Conservation (phyloP, 2,888 invertebrate genomes). For the Eueremaeus valkanovi region DNA sequence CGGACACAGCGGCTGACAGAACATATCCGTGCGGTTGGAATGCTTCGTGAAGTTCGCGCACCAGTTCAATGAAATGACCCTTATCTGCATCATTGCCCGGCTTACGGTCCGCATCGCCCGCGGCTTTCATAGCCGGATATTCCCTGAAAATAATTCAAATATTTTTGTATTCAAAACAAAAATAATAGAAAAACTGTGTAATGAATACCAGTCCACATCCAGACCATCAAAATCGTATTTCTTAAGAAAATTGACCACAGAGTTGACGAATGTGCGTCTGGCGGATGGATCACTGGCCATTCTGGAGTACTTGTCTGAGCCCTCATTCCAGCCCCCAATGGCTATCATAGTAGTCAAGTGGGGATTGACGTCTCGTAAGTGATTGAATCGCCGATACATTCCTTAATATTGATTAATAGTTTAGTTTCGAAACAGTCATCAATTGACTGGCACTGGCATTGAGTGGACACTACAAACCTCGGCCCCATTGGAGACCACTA, state of each 20-base stretch:
- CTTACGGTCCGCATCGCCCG: constrained; percentile 30
- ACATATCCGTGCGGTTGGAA: constrained; percentile 36
- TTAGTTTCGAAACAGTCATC: neutral
- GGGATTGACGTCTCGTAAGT: constrained; percentile 46
- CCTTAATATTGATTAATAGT: neutral
- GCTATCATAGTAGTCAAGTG: constrained; percentile 66
- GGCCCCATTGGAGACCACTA: constrained; percentile 42
- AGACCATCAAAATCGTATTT: constrained; percentile 78
- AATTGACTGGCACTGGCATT: neutral
- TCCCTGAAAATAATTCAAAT: constrained; percentile 60
- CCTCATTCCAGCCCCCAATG: constrained; percentile 60
- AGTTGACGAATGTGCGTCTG: constrained; percentile 58
- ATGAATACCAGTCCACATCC: constrained; percentile 57
- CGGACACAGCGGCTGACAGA: constrained; percentile 36
- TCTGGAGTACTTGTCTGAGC: constrained; percentile 60
- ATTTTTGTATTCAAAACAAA: neutral
- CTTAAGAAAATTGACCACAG: constrained; percentile 60
- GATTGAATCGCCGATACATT: constrained; percentile 43
- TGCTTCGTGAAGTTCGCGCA: constrained; percentile 27
- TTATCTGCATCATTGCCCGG: constrained; percentile 36
- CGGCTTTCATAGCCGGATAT: constrained; percentile 60
- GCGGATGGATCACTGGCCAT: constrained; percentile 48
- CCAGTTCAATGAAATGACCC: constrained; percentile 18
- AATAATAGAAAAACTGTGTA: neutral
- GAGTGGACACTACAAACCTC: constrained; percentile 51